Evolutionary conservation across 1,140 invertebrate genomes (phyloP).

Genomic region (Centruroides vittatus): DNA sequence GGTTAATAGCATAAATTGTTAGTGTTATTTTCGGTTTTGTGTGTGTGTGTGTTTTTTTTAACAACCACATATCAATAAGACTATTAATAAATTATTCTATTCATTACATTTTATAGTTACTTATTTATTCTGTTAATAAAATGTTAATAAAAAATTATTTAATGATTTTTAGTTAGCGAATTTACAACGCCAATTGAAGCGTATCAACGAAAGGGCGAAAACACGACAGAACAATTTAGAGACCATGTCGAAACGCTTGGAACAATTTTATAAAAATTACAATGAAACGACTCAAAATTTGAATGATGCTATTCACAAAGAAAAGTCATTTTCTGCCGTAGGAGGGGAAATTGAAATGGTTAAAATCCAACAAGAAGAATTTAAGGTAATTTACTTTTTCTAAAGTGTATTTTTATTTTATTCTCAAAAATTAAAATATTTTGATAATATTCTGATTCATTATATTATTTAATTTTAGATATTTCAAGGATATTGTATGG

Average conservation of each 20-base stretch:
- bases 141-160: constrained; percentile 30
- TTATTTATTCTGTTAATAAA: no score
- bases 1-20: no score
- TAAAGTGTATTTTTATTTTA: not conserved
- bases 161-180: constrained; percentile 20
- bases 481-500: constrained; percentile 39
- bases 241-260: constrained; percentile 26
- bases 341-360: constrained; percentile 83
- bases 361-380: constrained; percentile 65
- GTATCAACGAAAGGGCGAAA: constrained; percentile 36
- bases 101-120: no score
- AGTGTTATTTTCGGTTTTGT: no score
- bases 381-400: constrained; percentile 2
- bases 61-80: no score
- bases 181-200: constrained; percentile 14
- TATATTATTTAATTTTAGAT: constrained; percentile 3
- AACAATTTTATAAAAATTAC: constrained; percentile 58
- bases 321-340: constrained; percentile 64
- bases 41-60: no score
- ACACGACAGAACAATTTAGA: constrained; percentile 62
- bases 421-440: not conserved
- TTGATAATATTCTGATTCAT: not conserved
- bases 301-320: constrained; percentile 53
- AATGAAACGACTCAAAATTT: constrained; percentile 58
- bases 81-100: no score